Base-by-base conservation (phyloP, 2,797 vertebrate species). In the Carcharodon carcharias region DNA sequence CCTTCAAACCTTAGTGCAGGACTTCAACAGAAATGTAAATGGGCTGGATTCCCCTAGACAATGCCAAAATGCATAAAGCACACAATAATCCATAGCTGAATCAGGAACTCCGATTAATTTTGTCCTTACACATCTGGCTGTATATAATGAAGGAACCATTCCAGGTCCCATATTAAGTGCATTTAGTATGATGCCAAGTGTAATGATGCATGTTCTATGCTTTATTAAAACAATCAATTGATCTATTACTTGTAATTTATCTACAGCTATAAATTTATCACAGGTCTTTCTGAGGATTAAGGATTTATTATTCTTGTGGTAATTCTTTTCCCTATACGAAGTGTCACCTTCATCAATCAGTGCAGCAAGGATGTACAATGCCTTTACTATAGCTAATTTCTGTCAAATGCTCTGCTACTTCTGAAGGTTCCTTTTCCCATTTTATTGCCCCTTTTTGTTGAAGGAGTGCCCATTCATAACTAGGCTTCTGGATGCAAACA, bases 201-300 rank as follows among this genome's bases (percentile, higher is more conserved):
- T 67, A 94, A 94, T 67, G 21, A 93, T 94, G 61, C 63, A 63
- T 65, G 40, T 40, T 63, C 0, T 94, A 45, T 45, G 28, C 35
- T 93, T 63, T 35, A 94, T 94, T 63, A 26, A 69, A 50, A 50
- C 26, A 69, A 69, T 40, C 91, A 93, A 93, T 67, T 95, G 28
- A 65, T 61, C 89, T 18, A 40, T 18, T 63, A 65, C 58, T 93
- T 63, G 8, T 50, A 67, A 95, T 95, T 95, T 69, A 69, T 45
- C 67, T 61, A n/a, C 28, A 69, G 65, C 61, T 95, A 67, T 45
- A 94, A 67, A 94, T 94, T 94, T 65, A 67, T 67, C 45, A n/a
- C 61, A 95, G 21, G 9, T 69, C 18, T 67, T 69, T 69, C 40
- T 50, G n/a, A 28, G n/a, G 23, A 69, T 40, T 40, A 69, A 50